Evolutionary conservation across 2,113 vertebrate species (phyloP).

Genomic region (Neotoma lepida): DNA sequence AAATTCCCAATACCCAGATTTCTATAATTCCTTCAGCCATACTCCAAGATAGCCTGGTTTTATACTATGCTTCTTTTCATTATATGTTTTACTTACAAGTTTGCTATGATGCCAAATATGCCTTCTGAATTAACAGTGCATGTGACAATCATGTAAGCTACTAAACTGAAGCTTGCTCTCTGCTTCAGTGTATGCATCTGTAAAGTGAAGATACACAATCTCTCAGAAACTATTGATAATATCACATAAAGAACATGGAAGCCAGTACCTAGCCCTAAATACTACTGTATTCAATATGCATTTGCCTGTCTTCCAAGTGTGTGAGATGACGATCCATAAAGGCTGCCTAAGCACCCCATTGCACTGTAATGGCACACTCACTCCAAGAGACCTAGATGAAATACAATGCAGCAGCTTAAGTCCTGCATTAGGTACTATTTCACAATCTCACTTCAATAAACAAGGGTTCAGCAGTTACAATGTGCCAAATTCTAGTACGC

Average conservation of each 20-base stretch:
- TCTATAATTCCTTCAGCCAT: slow-evolving; percentile 26
- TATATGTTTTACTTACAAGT: slow-evolving; percentile 14
- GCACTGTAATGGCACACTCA: slow-evolving; percentile 6
- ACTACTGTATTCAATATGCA: neutral
- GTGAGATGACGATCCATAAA: neutral
- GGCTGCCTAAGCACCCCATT: neutral
- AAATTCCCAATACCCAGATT: slow-evolving; percentile 4
- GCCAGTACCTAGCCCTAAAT: neutral
- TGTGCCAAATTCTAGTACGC: neutral
- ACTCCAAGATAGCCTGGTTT: slow-evolving; percentile 19
- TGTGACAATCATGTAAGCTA: slow-evolving; percentile 13
- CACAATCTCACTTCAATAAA: slow-evolving; percentile 6
- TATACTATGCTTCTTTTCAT: neutral
- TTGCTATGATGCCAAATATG: slow-evolving; percentile 33
- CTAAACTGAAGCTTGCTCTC: slow-evolving; percentile 32
- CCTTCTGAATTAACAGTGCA: slow-evolving; percentile 15
- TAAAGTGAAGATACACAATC: slow-evolving; percentile 25
- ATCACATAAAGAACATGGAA: slow-evolving; percentile 42
- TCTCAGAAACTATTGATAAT: slow-evolving; percentile 7
- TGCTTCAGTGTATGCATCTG: neutral
- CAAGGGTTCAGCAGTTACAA: neutral
- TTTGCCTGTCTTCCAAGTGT: neutral
- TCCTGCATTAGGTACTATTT: neutral
- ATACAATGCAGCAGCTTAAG: neutral
- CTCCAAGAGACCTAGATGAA: neutral